These are phyloP conservation scores for Heloderma charlesbogerti DNA, from an alignment of 2,113 vertebrate species.

Conservation along the genomic window DNA sequence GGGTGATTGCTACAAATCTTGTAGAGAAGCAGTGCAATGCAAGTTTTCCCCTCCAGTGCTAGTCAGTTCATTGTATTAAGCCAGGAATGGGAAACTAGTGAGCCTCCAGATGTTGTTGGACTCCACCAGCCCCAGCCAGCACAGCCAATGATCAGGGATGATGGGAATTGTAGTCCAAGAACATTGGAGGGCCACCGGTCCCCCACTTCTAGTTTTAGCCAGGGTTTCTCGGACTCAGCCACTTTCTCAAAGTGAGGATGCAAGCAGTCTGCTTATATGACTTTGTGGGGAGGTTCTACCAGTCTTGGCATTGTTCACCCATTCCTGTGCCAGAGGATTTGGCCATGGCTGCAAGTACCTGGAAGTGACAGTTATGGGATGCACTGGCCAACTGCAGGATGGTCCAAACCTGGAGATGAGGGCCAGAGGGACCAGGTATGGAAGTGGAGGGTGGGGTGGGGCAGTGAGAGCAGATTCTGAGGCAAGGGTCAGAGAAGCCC, in stretches of 20 bases:
- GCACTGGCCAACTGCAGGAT: not conserved
- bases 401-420: not conserved
- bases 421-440: not conserved
- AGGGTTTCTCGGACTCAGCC: not conserved
- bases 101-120: too few relatives aligned
- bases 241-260: not conserved
- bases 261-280: not conserved
- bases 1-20: conserved; percentile 16
- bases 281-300: too few relatives aligned
- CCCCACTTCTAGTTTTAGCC: not conserved
- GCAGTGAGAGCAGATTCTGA: not conserved
- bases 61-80: not conserved
- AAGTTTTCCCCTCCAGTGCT: too few relatives aligned
- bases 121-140: too few relatives aligned
- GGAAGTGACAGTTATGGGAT: not conserved
- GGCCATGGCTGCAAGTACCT: not conserved
- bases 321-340: not conserved
- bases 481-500: not conserved
- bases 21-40: not conserved
- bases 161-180: too few relatives aligned
- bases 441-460: too few relatives aligned
- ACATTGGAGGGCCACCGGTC: too few relatives aligned
- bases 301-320: not conserved
- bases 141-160: too few relatives aligned
- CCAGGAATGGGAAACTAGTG: too few relatives aligned